Evolutionary conservation across 2,113 vertebrate genomes (phyloP).

Genomic region (Pangasianodon hypophthalmus): DNA sequence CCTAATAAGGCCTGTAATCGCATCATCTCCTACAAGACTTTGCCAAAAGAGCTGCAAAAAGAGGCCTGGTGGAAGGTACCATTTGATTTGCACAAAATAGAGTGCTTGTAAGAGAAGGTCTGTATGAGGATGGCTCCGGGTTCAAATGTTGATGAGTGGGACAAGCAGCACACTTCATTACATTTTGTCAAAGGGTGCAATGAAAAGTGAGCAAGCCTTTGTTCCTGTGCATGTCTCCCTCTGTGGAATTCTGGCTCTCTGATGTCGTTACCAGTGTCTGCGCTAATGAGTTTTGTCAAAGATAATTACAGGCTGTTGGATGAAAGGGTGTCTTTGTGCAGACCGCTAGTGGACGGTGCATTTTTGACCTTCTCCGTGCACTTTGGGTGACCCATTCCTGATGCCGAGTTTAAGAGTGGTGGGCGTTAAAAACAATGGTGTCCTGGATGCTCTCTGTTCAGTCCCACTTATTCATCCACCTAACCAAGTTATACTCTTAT

Average conservation of each 20-base stretch:
- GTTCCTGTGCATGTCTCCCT: slow-evolving; percentile 78
- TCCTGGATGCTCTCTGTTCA: not conserved
- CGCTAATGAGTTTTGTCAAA: slow-evolving; percentile 88
- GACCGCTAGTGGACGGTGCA: slow-evolving; percentile 67
- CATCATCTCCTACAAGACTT: slow-evolving; percentile 70
- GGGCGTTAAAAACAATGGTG: not conserved
- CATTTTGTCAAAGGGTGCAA: slow-evolving; percentile 82
- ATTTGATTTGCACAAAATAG: slow-evolving; percentile 73
- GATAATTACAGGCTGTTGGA: slow-evolving; percentile 81
- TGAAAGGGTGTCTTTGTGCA: slow-evolving; percentile 86
- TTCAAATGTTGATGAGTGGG: slow-evolving; percentile 75
- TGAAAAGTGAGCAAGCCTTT: slow-evolving; percentile 78
- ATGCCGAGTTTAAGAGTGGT: not conserved
- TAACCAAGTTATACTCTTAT: too few relatives aligned
- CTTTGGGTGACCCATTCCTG: slow-evolving; percentile 69
- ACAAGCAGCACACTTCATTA: slow-evolving; percentile 85
- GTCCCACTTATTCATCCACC: not conserved
- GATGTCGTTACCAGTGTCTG: slow-evolving; percentile 78
- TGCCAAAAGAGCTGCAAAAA: slow-evolving; percentile 66
- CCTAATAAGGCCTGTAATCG: slow-evolving; percentile 66
- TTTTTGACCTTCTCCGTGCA: slow-evolving; percentile 73
- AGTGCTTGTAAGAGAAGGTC: slow-evolving; percentile 75
- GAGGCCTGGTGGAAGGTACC: slow-evolving; percentile 69
- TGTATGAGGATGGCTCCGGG: slow-evolving; percentile 74
- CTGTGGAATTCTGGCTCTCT: slow-evolving; percentile 77